A percentile compares a stretch with the other conserved stretches of the same genome.
Evolutionary conservation across 2,113 vertebrate genomes (phyloP).

Genomic region (Acrocephalus kingi): DNA sequence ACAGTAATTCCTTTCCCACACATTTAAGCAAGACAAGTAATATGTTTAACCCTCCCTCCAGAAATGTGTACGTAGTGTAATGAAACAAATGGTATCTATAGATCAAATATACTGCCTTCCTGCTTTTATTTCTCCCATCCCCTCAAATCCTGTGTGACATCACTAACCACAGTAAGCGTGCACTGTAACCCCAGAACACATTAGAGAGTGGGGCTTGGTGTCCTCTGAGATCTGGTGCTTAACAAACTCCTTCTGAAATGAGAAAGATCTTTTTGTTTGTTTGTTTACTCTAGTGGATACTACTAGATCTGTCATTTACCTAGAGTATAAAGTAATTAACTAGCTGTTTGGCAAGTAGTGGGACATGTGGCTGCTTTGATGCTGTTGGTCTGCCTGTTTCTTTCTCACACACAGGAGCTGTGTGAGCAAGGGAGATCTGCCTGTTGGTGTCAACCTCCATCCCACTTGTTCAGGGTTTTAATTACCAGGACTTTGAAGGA

Average conservation of each 20-base stretch:
- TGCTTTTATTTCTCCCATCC: neutral
- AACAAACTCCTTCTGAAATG: neutral
- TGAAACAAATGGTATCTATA: neutral
- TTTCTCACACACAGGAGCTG: neutral
- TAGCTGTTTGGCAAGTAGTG: neutral
- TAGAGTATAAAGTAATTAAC: neutral
- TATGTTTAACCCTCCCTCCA: neutral
- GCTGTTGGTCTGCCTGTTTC: neutral
- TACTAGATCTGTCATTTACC: neutral
- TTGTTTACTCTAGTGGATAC: neutral
- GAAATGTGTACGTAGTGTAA: neutral
- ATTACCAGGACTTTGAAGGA: neutral
- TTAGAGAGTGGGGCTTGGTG: neutral
- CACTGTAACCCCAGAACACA: neutral
- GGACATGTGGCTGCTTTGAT: neutral
- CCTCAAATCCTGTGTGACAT: neutral
- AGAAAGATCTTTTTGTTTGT: neutral
- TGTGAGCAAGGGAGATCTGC: neutral
- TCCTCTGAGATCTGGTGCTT: neutral
- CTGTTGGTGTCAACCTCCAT: neutral
- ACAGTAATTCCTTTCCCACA: neutral
- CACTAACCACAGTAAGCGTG: neutral
- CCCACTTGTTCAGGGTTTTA: neutral
- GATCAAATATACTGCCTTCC: neutral
- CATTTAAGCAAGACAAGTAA: neutral